Percentiles rank a stretch among this genome's conserved stretches.
These are phyloP conservation scores for Epirrhoe tristata DNA, from an alignment of 2,888 invertebrate species.

Conservation along the genomic window DNA sequence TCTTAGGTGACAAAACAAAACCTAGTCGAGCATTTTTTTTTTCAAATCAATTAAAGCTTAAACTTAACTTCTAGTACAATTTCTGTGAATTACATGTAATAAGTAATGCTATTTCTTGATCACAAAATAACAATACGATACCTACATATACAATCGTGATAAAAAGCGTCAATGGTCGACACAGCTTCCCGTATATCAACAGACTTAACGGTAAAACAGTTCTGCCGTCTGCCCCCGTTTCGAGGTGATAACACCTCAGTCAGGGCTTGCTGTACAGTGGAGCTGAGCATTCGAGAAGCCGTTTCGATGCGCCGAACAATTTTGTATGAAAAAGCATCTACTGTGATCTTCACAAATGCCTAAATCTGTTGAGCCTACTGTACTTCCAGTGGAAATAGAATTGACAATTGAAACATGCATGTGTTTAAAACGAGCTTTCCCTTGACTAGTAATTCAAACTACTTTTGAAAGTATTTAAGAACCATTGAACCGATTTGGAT, in stretches of 20 bases:
- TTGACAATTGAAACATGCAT: too few species aligned
- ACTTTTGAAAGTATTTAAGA: too few species aligned
- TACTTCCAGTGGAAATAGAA: background rate
- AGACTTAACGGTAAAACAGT: slow-evolving; percentile 69
- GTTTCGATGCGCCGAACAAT: too few species aligned
- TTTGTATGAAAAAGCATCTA: too few species aligned
- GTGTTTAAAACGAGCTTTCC: background rate
- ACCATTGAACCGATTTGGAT: too few species aligned
- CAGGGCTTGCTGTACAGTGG: slow-evolving; percentile 22
- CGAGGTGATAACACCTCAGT: slow-evolving; percentile 72
- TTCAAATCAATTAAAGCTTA: too few species aligned
- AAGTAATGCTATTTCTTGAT: background rate
- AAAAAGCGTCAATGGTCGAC: background rate
- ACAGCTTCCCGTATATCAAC: slow-evolving; percentile 59
- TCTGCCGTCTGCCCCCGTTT: slow-evolving; percentile 70
- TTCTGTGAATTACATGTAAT: too few species aligned
- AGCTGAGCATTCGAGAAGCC: background rate
- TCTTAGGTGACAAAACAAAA: too few species aligned
- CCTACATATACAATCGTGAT: background rate
- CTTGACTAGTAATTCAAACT: background rate
- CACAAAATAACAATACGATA: background rate
- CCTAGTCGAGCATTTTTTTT: too few species aligned
- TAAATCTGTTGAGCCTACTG: too few species aligned
- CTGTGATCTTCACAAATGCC: too few species aligned
- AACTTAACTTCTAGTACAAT: too few species aligned